phyloP scores from a whole-genome alignment of 92 coral and sea anemone genomes.

The Porites lobata region DNA sequence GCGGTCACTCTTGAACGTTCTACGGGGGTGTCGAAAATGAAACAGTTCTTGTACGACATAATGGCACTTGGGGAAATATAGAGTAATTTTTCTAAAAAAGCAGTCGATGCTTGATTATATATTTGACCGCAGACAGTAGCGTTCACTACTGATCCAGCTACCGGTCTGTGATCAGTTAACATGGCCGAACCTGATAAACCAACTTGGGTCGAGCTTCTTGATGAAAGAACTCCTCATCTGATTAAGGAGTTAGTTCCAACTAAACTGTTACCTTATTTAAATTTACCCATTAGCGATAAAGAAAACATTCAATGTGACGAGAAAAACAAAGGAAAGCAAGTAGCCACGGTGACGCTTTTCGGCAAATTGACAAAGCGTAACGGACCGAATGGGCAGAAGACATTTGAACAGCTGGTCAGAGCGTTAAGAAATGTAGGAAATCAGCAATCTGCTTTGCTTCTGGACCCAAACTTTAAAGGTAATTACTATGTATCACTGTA shows the following conservation, averaged over 20 bases:
- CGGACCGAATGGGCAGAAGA: conserved; percentile 22
- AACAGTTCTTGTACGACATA: background rate
- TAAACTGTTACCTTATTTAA: conserved; percentile 22
- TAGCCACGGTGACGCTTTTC: conserved; percentile 36
- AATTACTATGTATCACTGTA: background rate
- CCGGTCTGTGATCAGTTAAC: background rate
- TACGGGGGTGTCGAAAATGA: conserved; percentile 22
- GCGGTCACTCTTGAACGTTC: background rate
- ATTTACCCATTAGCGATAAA: conserved; percentile 35
- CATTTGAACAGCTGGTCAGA: conserved; percentile 40
- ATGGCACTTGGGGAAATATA: background rate
- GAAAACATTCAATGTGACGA: conserved; percentile 56
- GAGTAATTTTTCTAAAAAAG: conserved; percentile 8
- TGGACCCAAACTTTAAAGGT: conserved; percentile 70
- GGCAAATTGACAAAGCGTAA: conserved; percentile 47
- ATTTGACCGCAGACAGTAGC: background rate
- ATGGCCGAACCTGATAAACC: conserved; percentile 21
- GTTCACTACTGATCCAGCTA: background rate
- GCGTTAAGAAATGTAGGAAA: conserved; percentile 55
- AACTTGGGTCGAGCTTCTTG: conserved; percentile 40
- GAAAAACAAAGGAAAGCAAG: conserved; percentile 18
- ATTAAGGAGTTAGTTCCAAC: conserved; percentile 58
- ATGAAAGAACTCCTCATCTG: conserved; percentile 33
- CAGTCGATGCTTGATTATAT: background rate
- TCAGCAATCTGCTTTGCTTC: conserved; percentile 53